Conservation (phyloP, 2,888 invertebrate genomes). For the Pachymerium ferrugineum region DNA sequence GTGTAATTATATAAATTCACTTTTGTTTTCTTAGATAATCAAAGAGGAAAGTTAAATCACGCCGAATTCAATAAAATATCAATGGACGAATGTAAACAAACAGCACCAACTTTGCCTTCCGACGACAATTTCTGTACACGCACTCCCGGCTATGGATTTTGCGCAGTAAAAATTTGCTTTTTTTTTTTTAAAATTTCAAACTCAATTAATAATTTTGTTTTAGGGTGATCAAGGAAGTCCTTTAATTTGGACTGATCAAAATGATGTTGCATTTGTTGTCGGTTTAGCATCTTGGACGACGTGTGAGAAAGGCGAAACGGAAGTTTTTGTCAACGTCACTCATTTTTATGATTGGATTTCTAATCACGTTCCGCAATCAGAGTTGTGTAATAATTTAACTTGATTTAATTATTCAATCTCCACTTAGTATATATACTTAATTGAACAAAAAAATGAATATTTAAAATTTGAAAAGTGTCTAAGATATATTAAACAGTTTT, state of each 20-base stretch:
- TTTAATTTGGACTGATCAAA: neutral
- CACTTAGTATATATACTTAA: no score
- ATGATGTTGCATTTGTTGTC: neutral
- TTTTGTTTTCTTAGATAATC: neutral
- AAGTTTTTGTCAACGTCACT: neutral
- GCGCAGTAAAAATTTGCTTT: no score
- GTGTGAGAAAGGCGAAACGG: neutral
- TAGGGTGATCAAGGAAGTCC: constrained; percentile 9
- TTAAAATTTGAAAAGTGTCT: no score
- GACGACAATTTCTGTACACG: constrained; percentile 1
- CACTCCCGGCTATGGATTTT: neutral
- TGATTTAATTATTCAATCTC: no score
- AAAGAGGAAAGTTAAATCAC: neutral
- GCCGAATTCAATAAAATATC: neutral
- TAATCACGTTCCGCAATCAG: neutral
- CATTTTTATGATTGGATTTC: neutral
- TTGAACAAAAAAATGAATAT: neutral
- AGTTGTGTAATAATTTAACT: neutral
- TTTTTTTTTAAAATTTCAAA: no score
- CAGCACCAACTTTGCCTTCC: neutral
- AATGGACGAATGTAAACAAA: neutral
- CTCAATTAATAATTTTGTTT: no score
- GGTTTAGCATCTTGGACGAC: neutral
- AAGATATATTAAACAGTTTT: no score
- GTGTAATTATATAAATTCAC: neutral